Evolutionary conservation across 1,140 invertebrate species (phyloP).

Genomic region (Listronotus bonariensis): DNA sequence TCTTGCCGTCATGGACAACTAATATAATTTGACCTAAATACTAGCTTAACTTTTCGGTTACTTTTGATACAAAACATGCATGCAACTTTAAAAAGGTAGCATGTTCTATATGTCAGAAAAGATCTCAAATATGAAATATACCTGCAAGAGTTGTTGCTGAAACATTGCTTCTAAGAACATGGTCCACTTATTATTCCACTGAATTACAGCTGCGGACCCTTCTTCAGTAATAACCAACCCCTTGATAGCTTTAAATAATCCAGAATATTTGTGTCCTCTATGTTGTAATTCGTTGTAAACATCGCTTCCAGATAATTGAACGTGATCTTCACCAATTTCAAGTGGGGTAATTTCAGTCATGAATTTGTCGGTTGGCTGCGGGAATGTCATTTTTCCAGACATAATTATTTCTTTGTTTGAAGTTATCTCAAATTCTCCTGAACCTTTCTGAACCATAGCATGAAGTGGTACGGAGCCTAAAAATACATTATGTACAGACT

Average conservation of each 20-base stretch:
- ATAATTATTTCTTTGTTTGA: slow-evolving; percentile 79
- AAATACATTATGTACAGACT: not conserved
- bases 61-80: no score
- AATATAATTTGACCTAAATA: no score
- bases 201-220: slow-evolving; percentile 38
- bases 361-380: slow-evolving; percentile 56
- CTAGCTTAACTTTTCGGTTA: no score
- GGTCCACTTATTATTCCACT: slow-evolving; percentile 47
- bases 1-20: no score
- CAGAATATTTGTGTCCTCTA: slow-evolving; percentile 85
- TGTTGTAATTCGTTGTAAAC: slow-evolving; percentile 92
- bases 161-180: slow-evolving; percentile 50
- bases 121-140: no score
- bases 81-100: no score
- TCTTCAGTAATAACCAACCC: slow-evolving; percentile 42
- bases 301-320: slow-evolving; percentile 67
- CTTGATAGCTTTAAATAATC: slow-evolving; percentile 47
- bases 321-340: slow-evolving; percentile 56
- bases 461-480: slow-evolving; percentile 69
- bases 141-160: slow-evolving; percentile 50
- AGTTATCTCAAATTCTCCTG: slow-evolving; percentile 83
- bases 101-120: no score
- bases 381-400: slow-evolving; percentile 70
- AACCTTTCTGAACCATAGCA: slow-evolving; percentile 83
- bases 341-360: slow-evolving; percentile 51